Evolutionary conservation across 2,888 invertebrate species (phyloP), one percentile per base, ranked within the genome.

Genomic region (Diploptera punctata): DNA sequence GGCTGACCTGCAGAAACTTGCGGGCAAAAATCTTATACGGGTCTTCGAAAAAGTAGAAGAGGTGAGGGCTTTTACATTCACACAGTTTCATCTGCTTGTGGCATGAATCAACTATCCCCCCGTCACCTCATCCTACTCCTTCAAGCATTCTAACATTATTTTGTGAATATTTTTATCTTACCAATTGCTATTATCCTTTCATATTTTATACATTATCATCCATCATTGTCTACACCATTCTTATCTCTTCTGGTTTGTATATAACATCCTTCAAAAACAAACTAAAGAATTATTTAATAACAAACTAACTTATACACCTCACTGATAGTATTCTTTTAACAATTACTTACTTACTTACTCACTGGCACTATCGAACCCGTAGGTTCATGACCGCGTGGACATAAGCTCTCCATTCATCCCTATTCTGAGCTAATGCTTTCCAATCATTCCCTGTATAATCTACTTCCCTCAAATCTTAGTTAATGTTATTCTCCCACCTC

Each of bases 21-120:
- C 87, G 16, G 87, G 88, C 19, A 80, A 83, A 73, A 88, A 88
- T 79, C 82, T 88, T 49, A 83, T 88, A 72, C 80, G 88, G 61
- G 88, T 86, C 44, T 86, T 88, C 79, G 82, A 82, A 76, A 81
- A 81, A 47, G 86, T 85, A 44, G 86, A 87, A 78, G 79, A 82
- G 82, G 86, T 86, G 77, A 62, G 43, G 3, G 3, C 1, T 38
- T 38, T 38, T 38, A 38, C 7, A 38, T 38, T 38, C 38, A 13
- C 38, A 38, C 38, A 5, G 13, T 38, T 38, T 5, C 38, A 38
- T 38, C 38, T 5, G 13, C 38, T 5, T 38, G 38, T 38, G 5
- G 38, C 5, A 52, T 19, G n/a, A 2, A 2, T 21, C 54, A 52
- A 10, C 1, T 13, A 2, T 7, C 2, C 54, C n/a, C 3, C 19